A percentile compares a stretch with the other conserved stretches of the same genome.
Evolutionary conservation across 2,888 invertebrate species (phyloP).

Genomic region (Opisthograptis luteolata): DNA sequence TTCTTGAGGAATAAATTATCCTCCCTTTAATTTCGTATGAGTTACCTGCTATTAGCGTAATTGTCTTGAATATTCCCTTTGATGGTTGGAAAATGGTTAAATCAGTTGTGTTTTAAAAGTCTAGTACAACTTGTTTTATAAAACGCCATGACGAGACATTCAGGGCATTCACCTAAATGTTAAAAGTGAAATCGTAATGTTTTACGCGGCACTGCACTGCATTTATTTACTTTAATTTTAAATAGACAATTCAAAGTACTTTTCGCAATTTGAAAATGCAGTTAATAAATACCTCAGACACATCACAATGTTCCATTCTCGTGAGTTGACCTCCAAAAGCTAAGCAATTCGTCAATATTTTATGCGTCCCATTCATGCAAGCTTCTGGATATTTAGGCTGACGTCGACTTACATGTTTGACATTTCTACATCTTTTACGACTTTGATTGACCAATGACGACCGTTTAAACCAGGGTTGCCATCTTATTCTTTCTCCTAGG

Average conservation of each 20-base stretch:
- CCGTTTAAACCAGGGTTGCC: conserved; percentile 39
- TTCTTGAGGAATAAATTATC: conserved; percentile 62
- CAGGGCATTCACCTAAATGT: no score
- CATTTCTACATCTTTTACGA: conserved; percentile 55
- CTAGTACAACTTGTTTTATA: no score
- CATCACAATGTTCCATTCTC: neutral
- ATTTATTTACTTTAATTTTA: no score
- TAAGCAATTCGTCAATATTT: neutral
- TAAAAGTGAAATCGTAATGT: no score
- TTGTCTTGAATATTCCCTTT: conserved; percentile 20
- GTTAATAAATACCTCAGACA: neutral
- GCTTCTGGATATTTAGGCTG: conserved; percentile 41
- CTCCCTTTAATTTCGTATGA: conserved; percentile 51
- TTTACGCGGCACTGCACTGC: no score
- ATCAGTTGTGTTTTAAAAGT: no score
- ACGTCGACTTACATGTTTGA: conserved; percentile 46
- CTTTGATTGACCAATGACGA: conserved; percentile 47
- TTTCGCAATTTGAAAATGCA: neutral
- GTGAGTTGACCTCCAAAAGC: neutral
- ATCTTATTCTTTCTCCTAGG: no score
- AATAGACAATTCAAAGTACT: no score
- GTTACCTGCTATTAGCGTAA: conserved; percentile 30
- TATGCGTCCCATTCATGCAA: conserved; percentile 31
- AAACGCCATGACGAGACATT: no score
- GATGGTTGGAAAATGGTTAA: neutral